These are phyloP conservation scores for Lycophotia porphyrea DNA, from an alignment of 2,888 invertebrate genomes.

Conservation along the genomic window DNA sequence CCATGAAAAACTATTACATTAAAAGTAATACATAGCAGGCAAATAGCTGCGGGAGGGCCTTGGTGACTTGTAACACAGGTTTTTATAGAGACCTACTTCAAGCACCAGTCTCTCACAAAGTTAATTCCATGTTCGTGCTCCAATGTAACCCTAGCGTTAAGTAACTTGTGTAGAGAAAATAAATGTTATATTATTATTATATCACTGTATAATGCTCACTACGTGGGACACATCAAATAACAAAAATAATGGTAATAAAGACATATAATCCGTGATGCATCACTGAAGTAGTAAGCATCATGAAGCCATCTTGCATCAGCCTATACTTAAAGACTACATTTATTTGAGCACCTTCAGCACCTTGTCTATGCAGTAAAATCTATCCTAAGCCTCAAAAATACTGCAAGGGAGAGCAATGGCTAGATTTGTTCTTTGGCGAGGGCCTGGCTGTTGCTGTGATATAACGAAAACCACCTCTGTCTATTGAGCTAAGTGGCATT, in stretches of 20 bases:
- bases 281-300: neutral
- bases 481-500: conserved; percentile 6
- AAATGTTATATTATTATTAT: too few species aligned
- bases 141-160: too few species aligned
- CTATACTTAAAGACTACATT: conserved; percentile 13
- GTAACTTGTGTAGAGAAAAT: too few species aligned
- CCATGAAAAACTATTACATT: too few species aligned
- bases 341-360: conserved; percentile 35
- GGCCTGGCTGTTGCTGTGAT: conserved; percentile 28
- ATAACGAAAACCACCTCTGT: neutral
- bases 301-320: neutral
- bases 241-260: neutral
- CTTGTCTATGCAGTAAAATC: conserved; percentile 26
- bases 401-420: conserved; percentile 15
- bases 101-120: too few species aligned
- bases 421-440: conserved; percentile 48
- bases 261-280: neutral
- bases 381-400: conserved; percentile 29
- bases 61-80: too few species aligned
- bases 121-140: too few species aligned
- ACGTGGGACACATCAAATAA: neutral
- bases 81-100: too few species aligned
- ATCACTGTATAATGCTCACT: neutral
- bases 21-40: too few species aligned
- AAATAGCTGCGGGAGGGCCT: too few species aligned